Evolutionary conservation across 2,888 invertebrate genomes (phyloP).

Genomic region (Andrena dorsata): DNA sequence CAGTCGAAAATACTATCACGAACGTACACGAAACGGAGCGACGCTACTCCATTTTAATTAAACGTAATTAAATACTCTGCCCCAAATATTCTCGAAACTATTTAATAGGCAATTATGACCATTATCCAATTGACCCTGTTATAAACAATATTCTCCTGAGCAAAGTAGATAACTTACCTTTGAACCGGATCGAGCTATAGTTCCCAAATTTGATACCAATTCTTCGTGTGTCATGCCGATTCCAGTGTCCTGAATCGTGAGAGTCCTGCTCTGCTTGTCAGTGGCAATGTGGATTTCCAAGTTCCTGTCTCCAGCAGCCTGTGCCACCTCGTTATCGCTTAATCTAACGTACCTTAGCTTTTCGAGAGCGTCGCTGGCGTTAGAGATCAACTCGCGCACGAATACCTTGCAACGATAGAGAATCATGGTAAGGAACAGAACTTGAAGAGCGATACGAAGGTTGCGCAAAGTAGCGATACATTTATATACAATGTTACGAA

Average conservation of each 20-base stretch:
- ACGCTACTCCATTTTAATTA: neutral
- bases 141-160: no score
- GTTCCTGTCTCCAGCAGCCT: conserved; percentile 87
- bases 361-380: conserved; percentile 98
- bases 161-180: conserved; percentile 86
- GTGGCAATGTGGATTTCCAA: conserved; percentile 95
- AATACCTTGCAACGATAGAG: conserved; percentile 89
- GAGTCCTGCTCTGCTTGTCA: conserved; percentile 93
- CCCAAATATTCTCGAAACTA: no score
- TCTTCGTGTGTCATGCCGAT: conserved; percentile 98
- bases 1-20: neutral
- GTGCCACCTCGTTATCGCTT: conserved; percentile 85
- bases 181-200: conserved; percentile 98
- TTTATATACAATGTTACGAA: neutral
- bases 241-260: conserved; percentile 97
- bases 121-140: no score
- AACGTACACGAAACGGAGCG: neutral
- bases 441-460: no score
- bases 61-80: no score
- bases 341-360: conserved; percentile 94
- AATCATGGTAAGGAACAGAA: neutral
- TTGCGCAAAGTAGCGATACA: no score
- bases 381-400: conserved; percentile 97
- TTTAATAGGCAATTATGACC: no score
- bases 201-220: conserved; percentile 95